Base-by-base conservation (phyloP, 2,888 invertebrate species). In the Microplitis deprimator region DNA sequence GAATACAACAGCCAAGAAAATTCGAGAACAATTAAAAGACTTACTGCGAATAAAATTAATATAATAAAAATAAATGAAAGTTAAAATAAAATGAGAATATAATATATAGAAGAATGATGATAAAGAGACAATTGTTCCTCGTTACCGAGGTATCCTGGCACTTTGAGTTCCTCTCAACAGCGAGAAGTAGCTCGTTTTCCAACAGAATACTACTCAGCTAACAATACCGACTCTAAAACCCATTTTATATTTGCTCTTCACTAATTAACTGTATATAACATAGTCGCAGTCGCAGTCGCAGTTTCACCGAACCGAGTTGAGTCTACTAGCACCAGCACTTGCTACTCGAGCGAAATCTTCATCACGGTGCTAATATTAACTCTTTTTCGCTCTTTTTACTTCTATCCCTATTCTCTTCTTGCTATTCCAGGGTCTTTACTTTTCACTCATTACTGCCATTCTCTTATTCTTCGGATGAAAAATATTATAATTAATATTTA, bases 111-210 rank as follows among this genome's bases (percentile, higher is more conserved):
- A 13, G 8, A 50, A 13, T 13, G 50, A 50, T 50, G 50, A 50
- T 50, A 50, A 50, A 50, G 50, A 50, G 50, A 50, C 50, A 50
- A 50, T 50, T 50, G 50, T 50, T 50, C 50, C 50, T 50, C 50
- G 50, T 50, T 50, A 50, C 50, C 5, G 50, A 50, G 50, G 13
- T 50, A 50, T 50, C 13, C 50, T 13, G 50, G 50, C 50, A 50
- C 50, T 50, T 50, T 13, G 10, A 50, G 50, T 50, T 50, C 50
- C 13, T 1, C 50, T 50, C 50, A 13, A 5, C 50, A 50, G 50
- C 50, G 50, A 50, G 50, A 50, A 50, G 50, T 50, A 50, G 8
- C 50, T 50, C 50, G 50, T 50, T 50, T 50, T 50, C 50, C 50
- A 29, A 29, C 29, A 50, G 50, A 50, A 50, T 50, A 50, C 50